Percentiles rank a stretch among this genome's conserved stretches.
These are phyloP conservation scores for Acronicta aceris DNA, from an alignment of 2,888 invertebrate species.

Conservation along the genomic window DNA sequence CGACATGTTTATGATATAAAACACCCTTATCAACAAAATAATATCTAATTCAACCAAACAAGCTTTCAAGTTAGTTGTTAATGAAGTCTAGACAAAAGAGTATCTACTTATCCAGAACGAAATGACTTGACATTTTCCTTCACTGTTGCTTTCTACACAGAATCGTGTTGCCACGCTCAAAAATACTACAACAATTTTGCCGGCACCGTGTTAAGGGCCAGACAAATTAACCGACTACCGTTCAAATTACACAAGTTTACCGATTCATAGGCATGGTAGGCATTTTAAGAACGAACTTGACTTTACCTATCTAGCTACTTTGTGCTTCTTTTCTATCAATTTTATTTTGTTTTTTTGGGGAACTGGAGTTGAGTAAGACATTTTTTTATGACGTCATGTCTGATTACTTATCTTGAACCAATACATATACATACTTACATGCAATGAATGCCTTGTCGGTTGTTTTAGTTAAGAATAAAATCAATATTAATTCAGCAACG, in stretches of 20 bases:
- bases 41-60: too few species aligned
- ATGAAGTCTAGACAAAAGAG: background rate
- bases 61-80: background rate
- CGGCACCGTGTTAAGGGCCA: background rate
- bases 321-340: background rate
- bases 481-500: too few species aligned
- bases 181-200: background rate
- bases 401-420: too few species aligned
- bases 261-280: conserved; percentile 7
- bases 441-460: too few species aligned
- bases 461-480: too few species aligned
- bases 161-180: background rate
- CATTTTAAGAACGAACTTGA: conserved; percentile 15
- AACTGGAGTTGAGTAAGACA: background rate
- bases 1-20: too few species aligned
- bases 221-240: conserved; percentile 1
- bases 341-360: conserved; percentile 1
- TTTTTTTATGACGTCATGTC: background rate
- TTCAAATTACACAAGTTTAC: conserved; percentile 9
- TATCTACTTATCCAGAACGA: background rate
- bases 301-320: conserved; percentile 7
- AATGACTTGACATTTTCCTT: conserved; percentile 11
- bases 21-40: too few species aligned
- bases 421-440: too few species aligned
- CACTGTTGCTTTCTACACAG: background rate